Evolutionary conservation across 2,797 vertebrate genomes (phyloP), one percentile per base, ranked within the genome.

Genomic region (Enteromius mattozi): DNA sequence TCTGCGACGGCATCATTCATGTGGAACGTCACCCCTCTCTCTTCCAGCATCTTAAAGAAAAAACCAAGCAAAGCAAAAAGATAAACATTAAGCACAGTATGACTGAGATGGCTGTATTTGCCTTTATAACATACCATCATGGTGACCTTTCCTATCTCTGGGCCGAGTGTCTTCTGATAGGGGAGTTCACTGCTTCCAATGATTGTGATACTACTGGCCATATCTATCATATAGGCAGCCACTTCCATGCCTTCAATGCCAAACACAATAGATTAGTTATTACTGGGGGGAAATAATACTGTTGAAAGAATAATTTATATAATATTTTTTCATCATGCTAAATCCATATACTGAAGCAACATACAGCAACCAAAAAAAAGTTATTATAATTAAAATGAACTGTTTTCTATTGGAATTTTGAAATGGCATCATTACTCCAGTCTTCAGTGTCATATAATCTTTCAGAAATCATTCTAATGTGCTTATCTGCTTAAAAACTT

Each of bases 181-280:
- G 96, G 96, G 66, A 94, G 81, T 63, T 94, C 94, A 7, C 92
- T 92, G 92, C 89, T 96, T 35, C 95, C 96, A n/a, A 97, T 93
- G 86, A 97, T 91, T 0, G 95, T 94, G 89, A 96, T 35, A 65
- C 89, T 91, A 3, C 80, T 87, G 56, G 96, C 94, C 91, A 94
- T 96, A 81, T 92, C 94, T 3, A 91, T 90, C 85, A 96, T 91
- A 87, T 94, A 96, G 51, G 95, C 95, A 0, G 96, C 94, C 6
- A 95, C 80, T 88, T 97, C 96, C 96, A 97, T 97, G 7, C 96
- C 96, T 97, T 90, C 69, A 68, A 54, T 47, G 84, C 1, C 79
- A 1, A 12, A 24, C 12, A 78, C 21, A 63, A 63, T 12, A 19
- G 27, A 72, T 42, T 19, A 30, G 49, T 56, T 35, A 30, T 61